Percentiles rank a stretch among this genome's conserved stretches.
phyloP scores from a whole-genome alignment of 2,113 vertebrate species.

The Microcebus griseorufus region DNA sequence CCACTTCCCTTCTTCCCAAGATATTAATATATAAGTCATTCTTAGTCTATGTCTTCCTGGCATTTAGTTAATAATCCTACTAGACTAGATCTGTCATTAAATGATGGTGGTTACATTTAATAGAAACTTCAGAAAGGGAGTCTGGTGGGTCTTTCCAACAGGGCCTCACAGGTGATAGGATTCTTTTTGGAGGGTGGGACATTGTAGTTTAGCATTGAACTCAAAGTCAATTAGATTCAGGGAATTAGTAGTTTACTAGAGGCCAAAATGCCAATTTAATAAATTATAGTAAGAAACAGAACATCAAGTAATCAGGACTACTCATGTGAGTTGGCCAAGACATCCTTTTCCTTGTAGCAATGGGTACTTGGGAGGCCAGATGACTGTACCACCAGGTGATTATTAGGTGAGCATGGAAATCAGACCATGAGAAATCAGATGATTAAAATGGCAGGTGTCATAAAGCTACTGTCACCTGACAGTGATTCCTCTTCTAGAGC shows the following conservation, averaged over 20 bases:
- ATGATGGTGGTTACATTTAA: not conserved
- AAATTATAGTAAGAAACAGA: not conserved
- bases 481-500: not conserved
- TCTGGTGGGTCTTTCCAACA: not conserved
- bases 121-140: not conserved
- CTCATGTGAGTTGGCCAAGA: not conserved
- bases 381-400: not conserved
- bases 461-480: not conserved
- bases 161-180: not conserved
- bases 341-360: not conserved
- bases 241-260: not conserved
- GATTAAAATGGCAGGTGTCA: not conserved
- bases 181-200: not conserved
- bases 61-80: conserved; percentile 20
- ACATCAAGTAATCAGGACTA: not conserved
- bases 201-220: not conserved
- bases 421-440: not conserved
- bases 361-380: not conserved
- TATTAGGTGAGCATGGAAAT: not conserved
- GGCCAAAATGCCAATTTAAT: not conserved
- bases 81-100: not conserved
- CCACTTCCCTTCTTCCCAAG: not conserved
- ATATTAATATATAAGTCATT: not conserved
- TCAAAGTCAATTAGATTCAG: not conserved
- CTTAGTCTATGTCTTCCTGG: not conserved